A percentile compares a stretch with the other conserved stretches of the same genome.
Evolutionary conservation across 2,888 invertebrate genomes (phyloP).

Genomic region (Melieria picta): DNA sequence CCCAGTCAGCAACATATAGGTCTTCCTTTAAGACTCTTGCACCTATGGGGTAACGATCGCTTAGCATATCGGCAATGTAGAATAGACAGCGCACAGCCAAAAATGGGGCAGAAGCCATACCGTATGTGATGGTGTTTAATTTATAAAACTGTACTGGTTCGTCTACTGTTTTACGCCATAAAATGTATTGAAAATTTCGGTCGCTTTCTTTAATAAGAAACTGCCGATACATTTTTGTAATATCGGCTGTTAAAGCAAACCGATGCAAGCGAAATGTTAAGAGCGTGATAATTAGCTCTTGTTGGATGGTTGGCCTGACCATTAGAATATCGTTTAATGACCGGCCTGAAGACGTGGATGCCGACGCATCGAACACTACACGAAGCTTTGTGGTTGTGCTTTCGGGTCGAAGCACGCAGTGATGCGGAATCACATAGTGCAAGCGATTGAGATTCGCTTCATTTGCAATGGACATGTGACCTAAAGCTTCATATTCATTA

Average conservation of each 20-base stretch:
- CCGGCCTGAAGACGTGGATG: not conserved
- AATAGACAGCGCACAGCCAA: not conserved
- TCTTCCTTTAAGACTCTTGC: not conserved
- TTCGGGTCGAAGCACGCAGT: conserved; percentile 32
- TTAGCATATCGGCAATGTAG: not conserved
- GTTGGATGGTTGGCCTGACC: conserved; percentile 35
- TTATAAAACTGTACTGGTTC: conserved; percentile 8
- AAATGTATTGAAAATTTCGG: conserved; percentile 11
- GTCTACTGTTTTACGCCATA: not conserved
- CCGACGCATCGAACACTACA: conserved; percentile 37
- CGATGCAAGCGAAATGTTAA: conserved; percentile 25
- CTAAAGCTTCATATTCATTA: conserved; percentile 22
- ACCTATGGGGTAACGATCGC: not conserved
- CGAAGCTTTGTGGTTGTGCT: conserved; percentile 32
- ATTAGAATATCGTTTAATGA: conserved; percentile 34
- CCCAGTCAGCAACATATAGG: conserved; percentile 11
- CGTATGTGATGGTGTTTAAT: conserved; percentile 24
- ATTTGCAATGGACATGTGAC: conserved; percentile 20
- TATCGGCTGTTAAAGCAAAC: conserved; percentile 9
- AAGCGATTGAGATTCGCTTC: not conserved
- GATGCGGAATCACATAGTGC: conserved; percentile 33
- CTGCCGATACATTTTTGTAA: conserved; percentile 28
- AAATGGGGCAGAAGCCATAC: not conserved
- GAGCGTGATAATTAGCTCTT: conserved; percentile 31
- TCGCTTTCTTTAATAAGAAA: conserved; percentile 24